Conservation (phyloP, 1,140 invertebrate genomes). For the Aleiodes sp. region DNA sequence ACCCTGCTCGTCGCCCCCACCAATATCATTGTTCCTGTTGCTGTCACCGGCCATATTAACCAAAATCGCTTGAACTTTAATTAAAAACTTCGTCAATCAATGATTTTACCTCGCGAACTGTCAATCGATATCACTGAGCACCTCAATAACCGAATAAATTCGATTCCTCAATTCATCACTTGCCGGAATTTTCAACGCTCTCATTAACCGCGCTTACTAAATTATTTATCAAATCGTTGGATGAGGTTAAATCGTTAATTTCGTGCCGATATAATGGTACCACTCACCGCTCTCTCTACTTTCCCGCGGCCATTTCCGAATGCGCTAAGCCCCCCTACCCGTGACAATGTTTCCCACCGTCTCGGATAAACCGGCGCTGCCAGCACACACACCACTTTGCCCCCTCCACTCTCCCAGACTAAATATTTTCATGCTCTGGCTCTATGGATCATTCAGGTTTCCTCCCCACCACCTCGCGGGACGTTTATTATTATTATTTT, state of each 20-base stretch:
- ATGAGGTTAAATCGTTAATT: background rate
- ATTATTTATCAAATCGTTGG: too few relatives aligned
- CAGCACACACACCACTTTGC: background rate
- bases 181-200: too few relatives aligned
- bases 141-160: background rate
- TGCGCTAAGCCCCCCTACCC: slow-evolving; percentile 31
- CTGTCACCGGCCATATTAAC: slow-evolving; percentile 56
- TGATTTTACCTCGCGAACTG: too few relatives aligned
- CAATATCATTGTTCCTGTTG: slow-evolving; percentile 54
- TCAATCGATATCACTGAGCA: background rate
- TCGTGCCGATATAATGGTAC: slow-evolving; percentile 23
- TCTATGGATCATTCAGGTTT: slow-evolving; percentile 64
- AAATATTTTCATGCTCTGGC: slow-evolving; percentile 5
- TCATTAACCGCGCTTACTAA: too few relatives aligned
- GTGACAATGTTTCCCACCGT: background rate
- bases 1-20: slow-evolving; percentile 44
- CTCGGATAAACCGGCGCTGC: background rate
- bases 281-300: slow-evolving; percentile 57
- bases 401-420: background rate
- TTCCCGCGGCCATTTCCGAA: slow-evolving; percentile 65
- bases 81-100: too few relatives aligned
- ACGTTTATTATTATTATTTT: background rate
- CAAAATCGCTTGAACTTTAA: too few relatives aligned
- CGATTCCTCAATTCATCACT: background rate
- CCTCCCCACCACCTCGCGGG: slow-evolving; percentile 53